Conservation (phyloP, 2,113 vertebrate species). For the Callospermophilus lateralis region DNA sequence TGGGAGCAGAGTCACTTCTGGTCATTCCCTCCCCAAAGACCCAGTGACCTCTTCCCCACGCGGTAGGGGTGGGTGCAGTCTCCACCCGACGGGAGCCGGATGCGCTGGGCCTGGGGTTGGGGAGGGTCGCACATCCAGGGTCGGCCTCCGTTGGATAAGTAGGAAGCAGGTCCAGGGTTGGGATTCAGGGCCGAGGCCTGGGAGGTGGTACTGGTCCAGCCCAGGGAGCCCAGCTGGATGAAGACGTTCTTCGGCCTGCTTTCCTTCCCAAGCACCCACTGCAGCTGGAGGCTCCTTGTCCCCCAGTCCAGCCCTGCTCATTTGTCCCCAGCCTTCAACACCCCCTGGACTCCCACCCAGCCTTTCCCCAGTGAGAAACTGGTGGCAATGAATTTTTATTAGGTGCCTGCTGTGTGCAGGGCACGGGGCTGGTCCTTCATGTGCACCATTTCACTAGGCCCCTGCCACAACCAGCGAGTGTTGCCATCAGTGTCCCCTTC, state of each 20-base stretch:
- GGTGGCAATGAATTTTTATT: background rate
- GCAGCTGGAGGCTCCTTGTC: background rate
- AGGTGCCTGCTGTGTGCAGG: too few relatives aligned
- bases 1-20: background rate
- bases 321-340: background rate
- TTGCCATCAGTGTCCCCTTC: background rate
- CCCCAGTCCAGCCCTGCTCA: fast-evolving
- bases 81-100: background rate
- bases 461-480: too few relatives aligned
- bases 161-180: slow-evolving; percentile 19
- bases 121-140: background rate
- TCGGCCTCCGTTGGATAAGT: background rate
- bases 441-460: background rate
- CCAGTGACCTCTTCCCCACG: background rate
- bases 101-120: fast-evolving
- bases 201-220: background rate
- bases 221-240: background rate
- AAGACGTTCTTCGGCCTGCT: background rate
- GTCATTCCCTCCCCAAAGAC: background rate
- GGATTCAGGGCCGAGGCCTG: slow-evolving; percentile 29
- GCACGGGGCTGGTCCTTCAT: background rate
- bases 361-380: background rate
- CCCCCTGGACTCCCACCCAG: background rate
- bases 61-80: background rate
- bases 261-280: background rate